phyloP scores from a whole-genome alignment of 2,113 vertebrate genomes.

The Glareola pratincola region DNA sequence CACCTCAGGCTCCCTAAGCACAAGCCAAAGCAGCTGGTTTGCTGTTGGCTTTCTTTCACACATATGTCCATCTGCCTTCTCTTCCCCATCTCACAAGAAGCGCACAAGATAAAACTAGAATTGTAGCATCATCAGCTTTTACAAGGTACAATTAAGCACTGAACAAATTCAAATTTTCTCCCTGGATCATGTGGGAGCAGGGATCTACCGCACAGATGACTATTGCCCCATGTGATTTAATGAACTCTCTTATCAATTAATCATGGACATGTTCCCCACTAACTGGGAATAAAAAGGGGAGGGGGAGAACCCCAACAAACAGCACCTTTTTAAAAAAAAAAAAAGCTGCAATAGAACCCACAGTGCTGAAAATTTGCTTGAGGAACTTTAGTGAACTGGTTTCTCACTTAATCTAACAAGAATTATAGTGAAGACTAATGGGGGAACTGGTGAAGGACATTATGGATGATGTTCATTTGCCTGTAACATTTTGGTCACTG shows the following conservation, averaged over 20 bases:
- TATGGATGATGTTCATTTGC: background rate
- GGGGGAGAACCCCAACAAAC: background rate
- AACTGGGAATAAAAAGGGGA: background rate
- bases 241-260: background rate
- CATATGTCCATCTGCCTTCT: fast-evolving
- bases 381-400: background rate
- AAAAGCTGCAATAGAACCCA: background rate
- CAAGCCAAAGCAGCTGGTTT: background rate
- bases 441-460: background rate
- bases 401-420: background rate
- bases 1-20: background rate
- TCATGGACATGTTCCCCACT: background rate
- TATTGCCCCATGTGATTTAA: background rate
- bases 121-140: background rate
- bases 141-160: background rate
- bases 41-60: background rate
- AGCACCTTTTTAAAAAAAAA: background rate
- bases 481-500: background rate
- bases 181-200: background rate
- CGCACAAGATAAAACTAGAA: background rate
- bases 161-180: background rate
- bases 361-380: slow-evolving; percentile 50
- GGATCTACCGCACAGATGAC: background rate
- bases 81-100: background rate
- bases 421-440: background rate